phyloP scores from a whole-genome alignment of 1,140 invertebrate genomes.

The Lordiphosa mommai region DNA sequence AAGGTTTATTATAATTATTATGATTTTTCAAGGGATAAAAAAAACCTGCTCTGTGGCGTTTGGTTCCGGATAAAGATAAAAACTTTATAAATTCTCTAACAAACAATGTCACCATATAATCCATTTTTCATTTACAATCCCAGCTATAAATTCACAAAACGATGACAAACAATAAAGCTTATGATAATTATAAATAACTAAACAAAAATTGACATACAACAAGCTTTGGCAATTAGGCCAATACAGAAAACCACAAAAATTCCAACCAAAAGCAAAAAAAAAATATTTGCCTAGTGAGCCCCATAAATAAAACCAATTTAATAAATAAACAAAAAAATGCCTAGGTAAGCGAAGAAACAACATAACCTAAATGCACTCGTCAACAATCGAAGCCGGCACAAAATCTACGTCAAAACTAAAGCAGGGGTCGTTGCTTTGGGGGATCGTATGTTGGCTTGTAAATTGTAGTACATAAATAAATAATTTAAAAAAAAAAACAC shows the following conservation, averaged over 20 bases:
- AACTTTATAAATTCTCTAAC: too few relatives aligned
- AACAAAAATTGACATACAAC: not conserved
- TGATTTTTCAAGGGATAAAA: too few relatives aligned
- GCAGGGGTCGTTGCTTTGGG: constrained; percentile 17
- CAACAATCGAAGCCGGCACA: constrained; percentile 20
- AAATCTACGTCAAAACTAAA: constrained; percentile 7
- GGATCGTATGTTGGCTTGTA: constrained; percentile 12
- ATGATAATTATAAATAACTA: not conserved
- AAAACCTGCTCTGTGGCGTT: too few relatives aligned
- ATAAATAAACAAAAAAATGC: too few relatives aligned
- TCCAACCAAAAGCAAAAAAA: not conserved
- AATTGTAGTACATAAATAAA: constrained; percentile 23
- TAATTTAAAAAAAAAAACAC: constrained; percentile 24
- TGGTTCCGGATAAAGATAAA: too few relatives aligned
- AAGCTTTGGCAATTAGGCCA: constrained; percentile 20
- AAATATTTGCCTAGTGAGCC: too few relatives aligned
- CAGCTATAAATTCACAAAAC: too few relatives aligned
- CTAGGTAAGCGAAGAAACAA: constrained; percentile 8
- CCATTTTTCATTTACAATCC: too few relatives aligned
- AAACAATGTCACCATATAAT: too few relatives aligned
- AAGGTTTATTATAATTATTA: too few relatives aligned
- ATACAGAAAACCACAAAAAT: not conserved
- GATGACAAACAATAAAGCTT: not conserved
- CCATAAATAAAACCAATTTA: too few relatives aligned
- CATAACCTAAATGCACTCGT: too few relatives aligned